Conservation (phyloP, 2,888 invertebrate species). For the Anodontia alba region DNA sequence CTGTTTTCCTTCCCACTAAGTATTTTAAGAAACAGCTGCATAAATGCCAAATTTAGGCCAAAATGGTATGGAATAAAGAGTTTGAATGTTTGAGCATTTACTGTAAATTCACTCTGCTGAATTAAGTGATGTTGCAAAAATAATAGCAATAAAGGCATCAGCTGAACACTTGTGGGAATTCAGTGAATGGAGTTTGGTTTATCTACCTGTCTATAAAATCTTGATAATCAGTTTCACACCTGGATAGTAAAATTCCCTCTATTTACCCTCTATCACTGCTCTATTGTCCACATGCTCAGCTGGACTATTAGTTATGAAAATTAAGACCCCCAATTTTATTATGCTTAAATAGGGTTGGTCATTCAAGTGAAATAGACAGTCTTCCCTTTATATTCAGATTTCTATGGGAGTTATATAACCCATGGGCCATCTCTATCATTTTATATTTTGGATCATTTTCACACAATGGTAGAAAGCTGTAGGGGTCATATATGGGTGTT, state of each 20-base stretch:
- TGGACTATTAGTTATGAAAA: slow-evolving; percentile 35
- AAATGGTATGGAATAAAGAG: no score
- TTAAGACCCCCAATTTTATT: slow-evolving; percentile 40
- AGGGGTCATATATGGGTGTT: slow-evolving; percentile 25
- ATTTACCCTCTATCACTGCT: background rate
- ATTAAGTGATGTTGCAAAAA: no score
- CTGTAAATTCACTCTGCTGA: no score
- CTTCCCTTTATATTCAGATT: slow-evolving; percentile 37
- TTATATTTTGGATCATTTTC: slow-evolving; percentile 43
- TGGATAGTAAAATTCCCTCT: background rate
- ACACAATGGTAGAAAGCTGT: background rate
- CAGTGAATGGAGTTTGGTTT: no score
- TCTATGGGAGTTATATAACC: slow-evolving; percentile 46
- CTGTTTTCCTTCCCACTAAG: no score
- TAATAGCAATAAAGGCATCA: no score
- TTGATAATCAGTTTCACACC: background rate
- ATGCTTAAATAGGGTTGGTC: slow-evolving; percentile 35
- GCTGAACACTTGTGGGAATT: no score
- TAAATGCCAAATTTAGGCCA: no score
- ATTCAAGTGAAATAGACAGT: slow-evolving; percentile 33
- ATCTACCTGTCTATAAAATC: no score
- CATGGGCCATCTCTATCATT: slow-evolving; percentile 26
- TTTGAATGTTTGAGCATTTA: no score
- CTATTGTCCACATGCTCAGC: background rate
- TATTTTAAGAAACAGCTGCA: no score